A percentile compares a stretch with the other conserved stretches of the same genome.
These are phyloP conservation scores for Eupithecia insigniata DNA, from an alignment of 2,888 invertebrate genomes.

Conservation along the genomic window DNA sequence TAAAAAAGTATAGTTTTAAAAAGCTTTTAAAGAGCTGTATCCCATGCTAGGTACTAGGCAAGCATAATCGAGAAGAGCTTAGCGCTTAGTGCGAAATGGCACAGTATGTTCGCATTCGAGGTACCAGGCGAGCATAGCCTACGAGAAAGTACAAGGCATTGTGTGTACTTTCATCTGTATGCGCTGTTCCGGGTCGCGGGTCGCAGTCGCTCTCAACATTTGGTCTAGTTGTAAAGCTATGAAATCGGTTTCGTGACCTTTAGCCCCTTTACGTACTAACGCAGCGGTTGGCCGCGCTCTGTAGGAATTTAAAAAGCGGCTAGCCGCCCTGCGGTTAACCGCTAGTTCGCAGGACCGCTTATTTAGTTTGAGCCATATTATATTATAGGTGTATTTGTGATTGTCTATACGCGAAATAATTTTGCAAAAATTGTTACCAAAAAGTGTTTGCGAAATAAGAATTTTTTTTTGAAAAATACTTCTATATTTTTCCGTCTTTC, in stretches of 20 bases:
- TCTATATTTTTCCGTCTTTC: neutral
- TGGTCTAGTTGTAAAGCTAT: neutral
- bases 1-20: neutral
- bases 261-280: too few relatives aligned
- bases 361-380: neutral
- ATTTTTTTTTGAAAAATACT: neutral
- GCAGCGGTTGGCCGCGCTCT: too few relatives aligned
- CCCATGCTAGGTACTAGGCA: slow-evolving; percentile 10
- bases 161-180: slow-evolving; percentile 65
- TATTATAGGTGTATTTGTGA: too few relatives aligned
- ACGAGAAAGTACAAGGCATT: slow-evolving; percentile 66
- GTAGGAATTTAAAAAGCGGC: too few relatives aligned
- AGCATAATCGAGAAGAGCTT: slow-evolving; percentile 23
- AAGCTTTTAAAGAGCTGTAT: neutral
- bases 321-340: too few relatives aligned
- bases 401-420: too few relatives aligned
- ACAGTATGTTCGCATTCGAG: slow-evolving; percentile 33
- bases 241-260: neutral
- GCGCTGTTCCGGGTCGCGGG: slow-evolving; percentile 52
- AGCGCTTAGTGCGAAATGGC: slow-evolving; percentile 25
- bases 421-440: too few relatives aligned
- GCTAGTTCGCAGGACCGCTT: too few relatives aligned
- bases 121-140: slow-evolving; percentile 63
- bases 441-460: too few relatives aligned
- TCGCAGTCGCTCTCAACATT: slow-evolving; percentile 44